Conservation (phyloP, 1,140 invertebrate species). For the Acromyrmex charruanus region DNA sequence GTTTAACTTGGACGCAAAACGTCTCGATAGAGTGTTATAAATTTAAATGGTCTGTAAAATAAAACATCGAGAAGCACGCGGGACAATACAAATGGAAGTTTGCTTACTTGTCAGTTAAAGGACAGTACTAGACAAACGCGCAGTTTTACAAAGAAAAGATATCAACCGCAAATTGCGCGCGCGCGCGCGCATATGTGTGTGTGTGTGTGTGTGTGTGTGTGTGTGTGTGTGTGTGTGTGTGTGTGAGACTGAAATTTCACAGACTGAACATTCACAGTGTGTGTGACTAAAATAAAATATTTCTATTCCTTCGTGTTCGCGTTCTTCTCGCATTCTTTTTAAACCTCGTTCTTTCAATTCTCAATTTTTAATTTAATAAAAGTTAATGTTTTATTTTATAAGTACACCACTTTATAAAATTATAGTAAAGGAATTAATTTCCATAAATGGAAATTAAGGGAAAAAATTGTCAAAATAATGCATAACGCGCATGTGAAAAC, state of each 20-base stretch:
- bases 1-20: neutral
- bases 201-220: too few species aligned
- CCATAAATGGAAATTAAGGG: neutral
- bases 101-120: constrained; percentile 56
- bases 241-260: too few species aligned
- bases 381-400: neutral
- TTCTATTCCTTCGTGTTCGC: too few species aligned
- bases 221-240: too few species aligned
- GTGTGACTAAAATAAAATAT: constrained; percentile 21
- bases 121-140: constrained; percentile 14
- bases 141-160: constrained; percentile 38
- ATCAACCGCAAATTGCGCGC: constrained; percentile 16
- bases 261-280: too few species aligned
- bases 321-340: neutral
- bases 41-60: constrained; percentile 47
- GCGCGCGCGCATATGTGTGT: too few species aligned
- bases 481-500: neutral
- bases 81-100: constrained; percentile 52
- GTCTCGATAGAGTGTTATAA: neutral
- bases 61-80: constrained; percentile 14
- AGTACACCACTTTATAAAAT: neutral
- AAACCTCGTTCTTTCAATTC: neutral
- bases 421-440: neutral
- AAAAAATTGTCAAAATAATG: neutral
- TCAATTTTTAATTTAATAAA: constrained; percentile 21